phyloP scores from a whole-genome alignment of 2,113 vertebrate genomes.

The Paraplagusia blochii region DNA sequence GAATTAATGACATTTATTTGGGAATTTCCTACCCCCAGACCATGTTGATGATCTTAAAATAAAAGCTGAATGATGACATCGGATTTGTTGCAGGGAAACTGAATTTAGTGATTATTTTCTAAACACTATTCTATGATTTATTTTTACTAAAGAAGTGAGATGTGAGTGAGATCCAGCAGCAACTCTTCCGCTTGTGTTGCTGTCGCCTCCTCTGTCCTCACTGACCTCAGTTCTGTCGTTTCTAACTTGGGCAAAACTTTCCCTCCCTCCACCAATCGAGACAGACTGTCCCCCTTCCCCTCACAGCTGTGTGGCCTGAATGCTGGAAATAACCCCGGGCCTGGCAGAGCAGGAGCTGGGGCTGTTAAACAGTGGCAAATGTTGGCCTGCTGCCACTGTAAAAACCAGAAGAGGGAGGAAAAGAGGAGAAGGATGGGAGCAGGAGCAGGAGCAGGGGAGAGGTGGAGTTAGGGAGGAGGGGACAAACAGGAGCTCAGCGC shows the following conservation, averaged over 20 bases:
- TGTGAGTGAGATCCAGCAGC: not conserved
- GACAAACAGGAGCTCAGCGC: slow-evolving; percentile 12
- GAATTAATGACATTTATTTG: too few relatives aligned
- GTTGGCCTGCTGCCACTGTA: slow-evolving; percentile 41
- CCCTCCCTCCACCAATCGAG: slow-evolving; percentile 52
- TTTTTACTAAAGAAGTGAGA: not conserved
- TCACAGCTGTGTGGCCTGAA: slow-evolving; percentile 71
- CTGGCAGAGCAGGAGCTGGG: slow-evolving; percentile 61
- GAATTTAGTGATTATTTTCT: too few relatives aligned
- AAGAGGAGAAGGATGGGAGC: slow-evolving; percentile 4
- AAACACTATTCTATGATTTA: not conserved
- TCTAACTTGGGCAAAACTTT: slow-evolving; percentile 60
- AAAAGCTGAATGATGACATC: too few relatives aligned
- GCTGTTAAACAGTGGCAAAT: slow-evolving; percentile 64
- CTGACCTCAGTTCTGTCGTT: slow-evolving; percentile 56
- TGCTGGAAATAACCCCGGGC: slow-evolving; percentile 70
- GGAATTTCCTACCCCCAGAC: too few relatives aligned
- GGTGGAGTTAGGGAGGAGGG: not conserved
- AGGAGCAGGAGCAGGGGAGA: not conserved
- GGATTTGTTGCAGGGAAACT: too few relatives aligned
- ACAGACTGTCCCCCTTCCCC: slow-evolving; percentile 61
- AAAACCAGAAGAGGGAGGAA: too few relatives aligned
- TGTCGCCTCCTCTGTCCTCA: slow-evolving; percentile 45
- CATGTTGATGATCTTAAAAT: too few relatives aligned
- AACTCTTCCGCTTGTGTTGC: slow-evolving; percentile 6